Conservation (phyloP, 2,113 vertebrate genomes). For the Peucedramus taeniatus region DNA sequence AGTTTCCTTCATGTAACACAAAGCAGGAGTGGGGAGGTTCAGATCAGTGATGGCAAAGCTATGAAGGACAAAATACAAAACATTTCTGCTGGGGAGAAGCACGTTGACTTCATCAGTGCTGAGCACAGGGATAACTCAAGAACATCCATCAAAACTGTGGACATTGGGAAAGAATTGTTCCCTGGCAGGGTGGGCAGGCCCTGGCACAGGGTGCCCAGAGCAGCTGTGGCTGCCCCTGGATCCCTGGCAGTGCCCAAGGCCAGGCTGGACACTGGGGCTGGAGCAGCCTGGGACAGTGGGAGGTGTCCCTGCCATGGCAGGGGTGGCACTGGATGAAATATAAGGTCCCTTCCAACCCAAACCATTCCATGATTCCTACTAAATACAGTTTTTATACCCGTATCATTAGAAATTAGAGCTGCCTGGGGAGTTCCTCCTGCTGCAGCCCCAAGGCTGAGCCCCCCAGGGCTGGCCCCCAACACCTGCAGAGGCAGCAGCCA, state of each 20-base stretch:
- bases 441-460: not conserved
- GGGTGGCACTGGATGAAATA: fast-evolving
- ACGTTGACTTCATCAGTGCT: fast-evolving
- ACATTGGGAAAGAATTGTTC: not conserved
- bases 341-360: not conserved
- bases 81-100: not conserved
- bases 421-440: not conserved
- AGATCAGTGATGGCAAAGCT: not conserved
- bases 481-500: not conserved
- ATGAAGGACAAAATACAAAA: not conserved
- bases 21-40: not conserved
- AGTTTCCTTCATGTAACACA: not conserved
- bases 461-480: not conserved
- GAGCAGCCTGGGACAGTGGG: not conserved
- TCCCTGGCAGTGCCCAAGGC: not conserved
- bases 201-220: not conserved
- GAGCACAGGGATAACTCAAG: not conserved
- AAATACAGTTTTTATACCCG: not conserved
- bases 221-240: not conserved
- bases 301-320: not conserved
- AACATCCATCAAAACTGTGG: not conserved
- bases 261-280: not conserved
- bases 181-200: fast-evolving
- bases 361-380: fast-evolving
- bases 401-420: not conserved